Percentiles rank a stretch among this genome's conserved stretches.
These are phyloP conservation scores for Zonotrichia leucophrys DNA, from an alignment of 2,113 vertebrate species.

Conservation along the genomic window DNA sequence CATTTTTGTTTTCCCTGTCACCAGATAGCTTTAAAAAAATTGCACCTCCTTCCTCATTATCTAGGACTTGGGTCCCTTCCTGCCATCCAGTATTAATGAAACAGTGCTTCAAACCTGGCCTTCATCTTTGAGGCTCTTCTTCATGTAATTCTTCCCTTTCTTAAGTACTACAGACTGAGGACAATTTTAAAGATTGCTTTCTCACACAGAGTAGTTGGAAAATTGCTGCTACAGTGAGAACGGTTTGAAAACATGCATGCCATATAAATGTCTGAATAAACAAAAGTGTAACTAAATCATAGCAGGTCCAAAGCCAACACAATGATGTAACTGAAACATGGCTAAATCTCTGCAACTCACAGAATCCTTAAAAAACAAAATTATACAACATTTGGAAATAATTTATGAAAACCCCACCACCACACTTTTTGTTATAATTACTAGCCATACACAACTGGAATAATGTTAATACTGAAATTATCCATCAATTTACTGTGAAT, in stretches of 20 bases:
- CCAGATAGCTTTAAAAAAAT: conserved; percentile 83
- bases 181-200: conserved; percentile 69
- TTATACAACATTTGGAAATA: not conserved
- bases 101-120: conserved; percentile 78
- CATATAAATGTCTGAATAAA: conserved; percentile 61
- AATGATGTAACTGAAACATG: conserved; percentile 15
- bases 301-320: conserved; percentile 32
- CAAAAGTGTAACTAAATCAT: conserved; percentile 68
- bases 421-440: not conserved
- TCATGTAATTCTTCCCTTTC: conserved; percentile 57
- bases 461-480: conserved; percentile 44
- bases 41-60: conserved; percentile 86
- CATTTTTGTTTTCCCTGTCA: conserved; percentile 93
- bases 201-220: conserved; percentile 40
- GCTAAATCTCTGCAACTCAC: conserved; percentile 44
- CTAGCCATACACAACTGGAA: not conserved
- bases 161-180: conserved; percentile 52
- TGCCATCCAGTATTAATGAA: conserved; percentile 87
- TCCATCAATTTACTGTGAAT: conserved; percentile 1
- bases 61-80: conserved; percentile 78
- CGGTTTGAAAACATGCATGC: conserved; percentile 58
- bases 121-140: conserved; percentile 80
- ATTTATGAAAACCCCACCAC: not conserved
- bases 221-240: conserved; percentile 38
- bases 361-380: not conserved